These are phyloP conservation scores for Pegoplata infirma DNA, from an alignment of 2,888 invertebrate species.

Conservation along the genomic window DNA sequence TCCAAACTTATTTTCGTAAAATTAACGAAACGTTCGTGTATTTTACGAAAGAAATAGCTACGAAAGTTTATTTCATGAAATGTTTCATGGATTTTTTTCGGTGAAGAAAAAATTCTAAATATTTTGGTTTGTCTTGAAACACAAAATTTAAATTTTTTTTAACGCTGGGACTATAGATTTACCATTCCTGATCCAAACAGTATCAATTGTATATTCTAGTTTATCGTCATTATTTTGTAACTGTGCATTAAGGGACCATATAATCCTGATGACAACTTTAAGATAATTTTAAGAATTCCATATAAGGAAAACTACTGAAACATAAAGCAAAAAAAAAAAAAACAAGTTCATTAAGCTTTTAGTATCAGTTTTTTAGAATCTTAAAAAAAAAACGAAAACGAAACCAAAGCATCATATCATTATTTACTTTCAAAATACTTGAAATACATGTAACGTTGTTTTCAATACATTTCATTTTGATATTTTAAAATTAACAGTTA, in stretches of 20 bases:
- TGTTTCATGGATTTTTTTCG: no score
- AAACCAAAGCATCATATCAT: not conserved
- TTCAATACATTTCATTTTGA: not conserved
- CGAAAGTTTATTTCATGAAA: no score
- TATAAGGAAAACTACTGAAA: conserved; percentile 52
- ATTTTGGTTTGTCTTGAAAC: no score
- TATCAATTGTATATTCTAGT: no score
- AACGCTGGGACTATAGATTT: no score
- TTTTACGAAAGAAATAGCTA: no score
- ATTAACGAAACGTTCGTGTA: no score
- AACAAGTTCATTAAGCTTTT: conserved; percentile 35
- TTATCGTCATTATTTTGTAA: no score
- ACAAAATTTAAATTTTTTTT: no score
- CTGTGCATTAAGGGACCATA: not conserved
- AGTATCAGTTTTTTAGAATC: conserved; percentile 37
- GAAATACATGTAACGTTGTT: conserved; percentile 25
- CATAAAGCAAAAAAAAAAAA: not conserved
- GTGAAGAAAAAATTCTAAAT: no score
- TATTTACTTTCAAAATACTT: not conserved
- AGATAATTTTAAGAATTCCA: conserved; percentile 5
- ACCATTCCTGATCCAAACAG: no score
- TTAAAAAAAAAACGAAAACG: not conserved
- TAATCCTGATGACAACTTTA: conserved; percentile 14
- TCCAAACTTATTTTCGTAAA: no score
- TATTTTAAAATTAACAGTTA: conserved; percentile 28